These are phyloP conservation scores for Lithophane socia DNA, from an alignment of 2,888 invertebrate genomes.

Conservation along the genomic window DNA sequence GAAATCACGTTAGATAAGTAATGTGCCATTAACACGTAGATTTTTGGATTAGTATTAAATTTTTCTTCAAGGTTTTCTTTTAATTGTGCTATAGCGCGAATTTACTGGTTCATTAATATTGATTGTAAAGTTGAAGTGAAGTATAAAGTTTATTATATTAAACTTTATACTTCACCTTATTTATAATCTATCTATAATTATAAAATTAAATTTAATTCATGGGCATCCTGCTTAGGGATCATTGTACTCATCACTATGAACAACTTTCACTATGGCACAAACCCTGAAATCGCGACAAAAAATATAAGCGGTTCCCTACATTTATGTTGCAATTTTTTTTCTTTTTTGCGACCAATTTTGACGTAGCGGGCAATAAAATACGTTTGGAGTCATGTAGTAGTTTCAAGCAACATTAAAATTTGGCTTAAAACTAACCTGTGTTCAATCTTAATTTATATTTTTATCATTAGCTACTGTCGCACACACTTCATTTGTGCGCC, in stretches of 20 bases:
- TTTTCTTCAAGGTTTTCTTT: conserved; percentile 24
- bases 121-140: neutral
- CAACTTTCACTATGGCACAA: too few relatives aligned
- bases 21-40: conserved; percentile 28
- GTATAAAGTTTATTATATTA: too few relatives aligned
- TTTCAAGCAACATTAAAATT: neutral
- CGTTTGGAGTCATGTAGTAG: neutral
- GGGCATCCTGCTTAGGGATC: too few relatives aligned
- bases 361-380: too few relatives aligned
- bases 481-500: neutral
- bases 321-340: too few relatives aligned
- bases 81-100: neutral
- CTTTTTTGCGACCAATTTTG: too few relatives aligned
- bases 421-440: neutral
- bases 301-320: too few relatives aligned
- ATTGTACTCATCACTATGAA: too few relatives aligned
- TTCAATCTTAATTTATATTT: neutral
- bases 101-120: neutral
- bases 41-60: conserved; percentile 9
- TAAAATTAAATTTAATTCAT: too few relatives aligned
- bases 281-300: too few relatives aligned
- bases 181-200: too few relatives aligned
- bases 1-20: conserved; percentile 35
- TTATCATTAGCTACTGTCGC: neutral
- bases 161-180: too few relatives aligned